Evolutionary conservation across 2,113 vertebrate species (phyloP).

Genomic region (Pogonocichla stellata): DNA sequence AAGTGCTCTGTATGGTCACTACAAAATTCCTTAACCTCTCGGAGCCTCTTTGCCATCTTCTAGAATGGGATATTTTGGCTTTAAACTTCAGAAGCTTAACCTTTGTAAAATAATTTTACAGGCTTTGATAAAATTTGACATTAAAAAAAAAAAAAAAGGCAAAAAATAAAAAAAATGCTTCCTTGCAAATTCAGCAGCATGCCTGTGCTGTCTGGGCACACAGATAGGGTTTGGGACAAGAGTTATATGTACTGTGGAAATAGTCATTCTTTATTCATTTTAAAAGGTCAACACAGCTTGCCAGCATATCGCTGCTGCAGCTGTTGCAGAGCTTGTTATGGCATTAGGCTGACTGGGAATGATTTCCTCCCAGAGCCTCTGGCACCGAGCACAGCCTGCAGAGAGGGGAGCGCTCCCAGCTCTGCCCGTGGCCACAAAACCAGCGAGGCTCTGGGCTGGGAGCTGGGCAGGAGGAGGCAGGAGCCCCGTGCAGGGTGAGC

Average conservation of each 20-base stretch:
- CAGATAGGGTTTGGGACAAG: conserved; percentile 55
- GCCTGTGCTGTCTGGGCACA: conserved; percentile 47
- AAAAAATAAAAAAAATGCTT: conserved; percentile 19
- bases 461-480: neutral
- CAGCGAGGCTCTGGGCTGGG: neutral
- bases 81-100: conserved; percentile 10
- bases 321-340: conserved; percentile 67
- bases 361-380: conserved; percentile 59
- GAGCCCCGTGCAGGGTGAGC: neutral
- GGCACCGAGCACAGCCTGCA: neutral
- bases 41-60: neutral
- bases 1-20: neutral
- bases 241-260: conserved; percentile 55
- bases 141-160: neutral
- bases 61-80: neutral
- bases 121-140: conserved; percentile 36
- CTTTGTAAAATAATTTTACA: conserved; percentile 38
- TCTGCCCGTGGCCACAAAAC: accelerated
- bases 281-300: conserved; percentile 64
- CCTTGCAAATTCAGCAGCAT: conserved; percentile 54
- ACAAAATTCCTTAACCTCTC: neutral
- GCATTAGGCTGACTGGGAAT: conserved; percentile 59
- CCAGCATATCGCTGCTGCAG: conserved; percentile 61
- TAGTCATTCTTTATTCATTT: conserved; percentile 63
- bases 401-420: conserved; percentile 25